Evolutionary conservation across 2,797 vertebrate genomes (phyloP).

Genomic region (Peromyscus aztecus): DNA sequence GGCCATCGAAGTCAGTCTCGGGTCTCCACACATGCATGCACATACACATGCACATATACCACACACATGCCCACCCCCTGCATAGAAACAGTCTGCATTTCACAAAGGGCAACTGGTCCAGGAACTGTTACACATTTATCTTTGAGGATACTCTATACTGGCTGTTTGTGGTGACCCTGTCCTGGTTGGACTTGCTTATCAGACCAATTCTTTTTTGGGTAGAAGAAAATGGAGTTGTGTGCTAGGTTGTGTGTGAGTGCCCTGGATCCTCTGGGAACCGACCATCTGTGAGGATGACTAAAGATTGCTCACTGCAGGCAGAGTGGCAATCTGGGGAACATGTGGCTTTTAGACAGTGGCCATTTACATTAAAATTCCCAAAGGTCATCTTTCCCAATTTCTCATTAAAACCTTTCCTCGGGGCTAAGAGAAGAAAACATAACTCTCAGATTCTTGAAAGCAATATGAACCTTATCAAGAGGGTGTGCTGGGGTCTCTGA

Average conservation of each 20-base stretch:
- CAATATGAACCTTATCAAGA: neutral
- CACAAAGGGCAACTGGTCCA: fast-evolving
- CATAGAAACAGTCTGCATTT: neutral
- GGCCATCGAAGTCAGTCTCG: neutral
- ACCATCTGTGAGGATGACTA: neutral
- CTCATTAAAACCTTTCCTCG: neutral
- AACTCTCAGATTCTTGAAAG: neutral
- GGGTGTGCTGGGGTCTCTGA: neutral
- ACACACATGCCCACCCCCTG: neutral
- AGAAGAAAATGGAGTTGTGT: neutral
- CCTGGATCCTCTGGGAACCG: neutral
- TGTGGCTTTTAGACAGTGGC: neutral
- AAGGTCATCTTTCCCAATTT: neutral
- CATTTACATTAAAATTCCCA: conserved; percentile 13
- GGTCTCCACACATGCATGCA: neutral
- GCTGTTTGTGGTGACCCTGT: neutral
- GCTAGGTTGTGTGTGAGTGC: neutral
- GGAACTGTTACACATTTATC: neutral
- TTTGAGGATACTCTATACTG: neutral
- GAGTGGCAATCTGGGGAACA: neutral
- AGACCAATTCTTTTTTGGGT: neutral
- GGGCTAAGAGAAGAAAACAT: neutral
- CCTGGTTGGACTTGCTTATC: neutral
- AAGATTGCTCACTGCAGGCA: neutral
- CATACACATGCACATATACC: neutral